Evolutionary conservation across 1,140 invertebrate species (phyloP).

Genomic region (Campodea augens): DNA sequence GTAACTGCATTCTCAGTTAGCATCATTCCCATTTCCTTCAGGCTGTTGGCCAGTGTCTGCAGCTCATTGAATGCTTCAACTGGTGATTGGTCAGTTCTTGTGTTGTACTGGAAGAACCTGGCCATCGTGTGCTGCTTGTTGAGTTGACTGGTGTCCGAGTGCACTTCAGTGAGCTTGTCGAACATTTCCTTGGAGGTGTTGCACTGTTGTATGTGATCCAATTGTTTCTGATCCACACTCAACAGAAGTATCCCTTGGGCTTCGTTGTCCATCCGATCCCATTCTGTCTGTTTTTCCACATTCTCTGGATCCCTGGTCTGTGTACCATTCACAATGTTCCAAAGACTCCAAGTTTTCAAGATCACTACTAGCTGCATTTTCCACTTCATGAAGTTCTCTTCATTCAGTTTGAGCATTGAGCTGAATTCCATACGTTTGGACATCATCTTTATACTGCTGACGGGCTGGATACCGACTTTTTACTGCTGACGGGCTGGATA

Average conservation of each 20-base stretch:
- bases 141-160: slow-evolving; percentile 4
- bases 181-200: slow-evolving; percentile 7
- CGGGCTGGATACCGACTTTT: too few relatives aligned
- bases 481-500: too few relatives aligned
- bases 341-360: too few relatives aligned
- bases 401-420: too few relatives aligned
- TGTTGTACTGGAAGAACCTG: slow-evolving; percentile 8
- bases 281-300: not conserved
- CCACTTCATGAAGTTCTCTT: too few relatives aligned
- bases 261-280: slow-evolving; percentile 4
- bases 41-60: slow-evolving; percentile 5
- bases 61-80: slow-evolving; percentile 2
- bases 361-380: too few relatives aligned
- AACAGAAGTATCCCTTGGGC: slow-evolving; percentile 5
- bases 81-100: not conserved
- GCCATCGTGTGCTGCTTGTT: slow-evolving; percentile 8
- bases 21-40: slow-evolving; percentile 3
- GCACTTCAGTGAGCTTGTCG: slow-evolving; percentile 3
- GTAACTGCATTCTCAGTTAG: not conserved
- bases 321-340: too few relatives aligned
- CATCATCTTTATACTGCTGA: too few relatives aligned
- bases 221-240: slow-evolving; percentile 1
- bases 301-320: too few relatives aligned
- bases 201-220: slow-evolving; percentile 1
- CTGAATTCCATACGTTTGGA: too few relatives aligned